phyloP scores from a whole-genome alignment of 2,888 invertebrate species.

The Pyrrhosoma nymphula region DNA sequence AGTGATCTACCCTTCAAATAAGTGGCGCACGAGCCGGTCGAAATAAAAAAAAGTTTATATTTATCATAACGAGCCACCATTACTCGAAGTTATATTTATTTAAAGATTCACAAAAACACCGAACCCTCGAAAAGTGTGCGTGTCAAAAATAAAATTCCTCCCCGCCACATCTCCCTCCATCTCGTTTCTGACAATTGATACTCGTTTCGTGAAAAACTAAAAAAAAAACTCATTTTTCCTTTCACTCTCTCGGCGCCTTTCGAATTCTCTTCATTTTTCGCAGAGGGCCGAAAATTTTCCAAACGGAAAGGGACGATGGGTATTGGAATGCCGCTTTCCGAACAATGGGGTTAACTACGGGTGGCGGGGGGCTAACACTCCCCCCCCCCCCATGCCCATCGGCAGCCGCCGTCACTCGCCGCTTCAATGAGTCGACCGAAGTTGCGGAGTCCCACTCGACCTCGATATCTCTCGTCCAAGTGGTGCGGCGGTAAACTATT shows the following conservation, averaged over 20 bases:
- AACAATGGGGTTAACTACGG: slow-evolving; percentile 27
- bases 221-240: neutral
- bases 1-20: neutral
- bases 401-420: neutral
- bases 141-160: neutral
- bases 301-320: slow-evolving; percentile 21
- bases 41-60: neutral
- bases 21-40: neutral
- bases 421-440: slow-evolving; percentile 28
- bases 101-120: neutral
- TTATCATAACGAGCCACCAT: neutral
- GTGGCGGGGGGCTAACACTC: neutral
- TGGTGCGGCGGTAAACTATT: slow-evolving; percentile 9
- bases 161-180: neutral
- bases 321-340: slow-evolving; percentile 19
- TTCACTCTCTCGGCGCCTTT: neutral
- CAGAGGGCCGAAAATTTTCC: slow-evolving; percentile 14
- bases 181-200: neutral
- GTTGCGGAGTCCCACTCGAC: slow-evolving; percentile 26
- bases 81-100: neutral
- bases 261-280: neutral
- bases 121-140: neutral
- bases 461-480: neutral
- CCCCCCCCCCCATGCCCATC: too few species aligned
- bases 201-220: neutral